These are phyloP conservation scores for Podarcis cretensis DNA, from an alignment of 2,113 vertebrate species.

Conservation along the genomic window DNA sequence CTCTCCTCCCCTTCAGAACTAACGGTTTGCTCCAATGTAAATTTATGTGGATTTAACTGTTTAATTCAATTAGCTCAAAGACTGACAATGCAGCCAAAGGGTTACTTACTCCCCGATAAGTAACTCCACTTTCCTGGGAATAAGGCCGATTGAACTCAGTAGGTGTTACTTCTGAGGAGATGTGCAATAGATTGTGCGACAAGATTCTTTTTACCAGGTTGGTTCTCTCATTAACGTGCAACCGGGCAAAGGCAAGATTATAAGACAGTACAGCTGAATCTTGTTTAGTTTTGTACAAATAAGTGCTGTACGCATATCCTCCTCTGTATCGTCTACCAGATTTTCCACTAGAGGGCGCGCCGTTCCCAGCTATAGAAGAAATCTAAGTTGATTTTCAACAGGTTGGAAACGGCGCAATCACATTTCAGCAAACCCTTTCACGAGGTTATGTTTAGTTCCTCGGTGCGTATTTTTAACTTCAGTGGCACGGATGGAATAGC, in stretches of 20 bases:
- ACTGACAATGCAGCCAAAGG: not conserved
- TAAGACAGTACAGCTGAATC: not conserved
- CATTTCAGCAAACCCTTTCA: slow-evolving; percentile 59
- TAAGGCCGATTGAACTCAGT: too few relatives aligned
- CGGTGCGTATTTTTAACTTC: slow-evolving; percentile 59
- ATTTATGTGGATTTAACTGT: not conserved
- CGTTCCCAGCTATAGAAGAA: slow-evolving; percentile 43
- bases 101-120: too few relatives aligned
- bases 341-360: slow-evolving; percentile 59
- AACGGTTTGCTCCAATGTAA: not conserved
- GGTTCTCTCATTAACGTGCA: not conserved
- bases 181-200: too few relatives aligned
- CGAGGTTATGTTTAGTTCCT: slow-evolving; percentile 63
- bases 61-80: not conserved
- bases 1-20: too few relatives aligned
- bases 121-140: too few relatives aligned
- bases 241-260: not conserved
- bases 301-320: not conserved
- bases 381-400: slow-evolving; percentile 15
- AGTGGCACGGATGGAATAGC: slow-evolving; percentile 38
- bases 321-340: rapidly evolving
- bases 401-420: slow-evolving; percentile 62
- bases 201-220: too few relatives aligned
- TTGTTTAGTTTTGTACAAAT: not conserved
- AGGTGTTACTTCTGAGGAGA: too few relatives aligned